Evolutionary conservation across 2,797 vertebrate species (phyloP).

Genomic region (Hephaestus fuliginosus): DNA sequence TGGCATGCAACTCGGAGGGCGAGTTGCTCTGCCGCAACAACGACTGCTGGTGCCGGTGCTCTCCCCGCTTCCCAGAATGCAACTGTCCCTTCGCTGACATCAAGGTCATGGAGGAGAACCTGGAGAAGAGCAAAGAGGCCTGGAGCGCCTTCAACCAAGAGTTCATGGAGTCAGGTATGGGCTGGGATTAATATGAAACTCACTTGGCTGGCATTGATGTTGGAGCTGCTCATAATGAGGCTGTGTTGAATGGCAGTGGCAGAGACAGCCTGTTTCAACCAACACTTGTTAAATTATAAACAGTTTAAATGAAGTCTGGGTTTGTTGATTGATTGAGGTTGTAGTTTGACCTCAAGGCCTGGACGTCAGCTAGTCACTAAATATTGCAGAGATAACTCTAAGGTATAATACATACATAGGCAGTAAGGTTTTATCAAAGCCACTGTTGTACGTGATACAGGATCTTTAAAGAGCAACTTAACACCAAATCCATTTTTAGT

Average conservation of each 20-base stretch:
- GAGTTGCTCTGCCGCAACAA: conserved; percentile 93
- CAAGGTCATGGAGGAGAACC: conserved; percentile 93
- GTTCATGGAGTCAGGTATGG: conserved; percentile 95
- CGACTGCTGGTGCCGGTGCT: conserved; percentile 96
- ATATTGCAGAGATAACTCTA: not conserved
- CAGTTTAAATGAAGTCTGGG: not conserved
- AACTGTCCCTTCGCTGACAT: conserved; percentile 95
- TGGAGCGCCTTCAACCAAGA: conserved; percentile 91
- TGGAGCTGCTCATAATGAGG: not conserved
- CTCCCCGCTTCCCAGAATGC: conserved; percentile 91
- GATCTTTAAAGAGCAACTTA: not conserved
- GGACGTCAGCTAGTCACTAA: not conserved
- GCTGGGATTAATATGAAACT: not conserved
- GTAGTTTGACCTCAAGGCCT: not conserved
- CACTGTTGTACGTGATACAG: not conserved
- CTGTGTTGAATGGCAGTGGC: not conserved
- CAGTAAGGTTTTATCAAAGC: not conserved
- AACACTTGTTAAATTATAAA: not conserved
- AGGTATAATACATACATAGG: not conserved
- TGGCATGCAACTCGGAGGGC: conserved; percentile 95
- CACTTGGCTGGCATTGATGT: not conserved
- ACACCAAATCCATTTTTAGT: no score
- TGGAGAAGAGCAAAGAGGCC: conserved; percentile 90
- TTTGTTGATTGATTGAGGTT: not conserved
- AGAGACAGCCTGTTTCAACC: not conserved